Percentiles rank a stretch among this genome's conserved stretches.
Conservation (phyloP, 35 echinoderm and acorn worm genomes). For the Strongylocentrotus purpuratus region DNA sequence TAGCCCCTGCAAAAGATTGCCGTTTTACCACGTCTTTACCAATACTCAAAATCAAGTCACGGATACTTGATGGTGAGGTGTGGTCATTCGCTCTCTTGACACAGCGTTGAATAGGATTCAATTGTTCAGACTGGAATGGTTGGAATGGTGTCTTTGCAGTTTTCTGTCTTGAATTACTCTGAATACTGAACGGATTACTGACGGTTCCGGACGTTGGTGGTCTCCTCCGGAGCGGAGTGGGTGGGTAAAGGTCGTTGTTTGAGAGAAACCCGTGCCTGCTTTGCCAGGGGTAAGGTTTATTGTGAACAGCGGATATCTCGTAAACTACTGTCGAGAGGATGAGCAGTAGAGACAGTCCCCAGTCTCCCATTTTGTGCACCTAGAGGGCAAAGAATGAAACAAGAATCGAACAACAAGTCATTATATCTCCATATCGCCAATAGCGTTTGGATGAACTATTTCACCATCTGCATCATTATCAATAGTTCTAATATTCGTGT, state of each 20-base stretch:
- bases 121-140: background rate
- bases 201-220: background rate
- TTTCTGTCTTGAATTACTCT: background rate
- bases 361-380: constrained; percentile 43
- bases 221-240: background rate
- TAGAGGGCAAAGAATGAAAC: background rate
- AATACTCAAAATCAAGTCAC: background rate
- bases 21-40: background rate
- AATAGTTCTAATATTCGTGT: no score
- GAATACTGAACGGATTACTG: background rate
- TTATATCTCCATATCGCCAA: no score
- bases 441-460: no score
- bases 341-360: constrained; percentile 33
- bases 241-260: background rate
- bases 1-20: background rate
- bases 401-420: background rate
- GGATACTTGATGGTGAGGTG: background rate
- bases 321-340: constrained; percentile 14
- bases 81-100: background rate
- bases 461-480: no score
- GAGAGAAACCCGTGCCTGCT: background rate
- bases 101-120: background rate
- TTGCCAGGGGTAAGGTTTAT: background rate
- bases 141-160: background rate
- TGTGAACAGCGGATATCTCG: constrained; percentile 24